A percentile compares a stretch with the other conserved stretches of the same genome.
Conservation (phyloP, 2,113 vertebrate species). For the Irena cyanogastra region DNA sequence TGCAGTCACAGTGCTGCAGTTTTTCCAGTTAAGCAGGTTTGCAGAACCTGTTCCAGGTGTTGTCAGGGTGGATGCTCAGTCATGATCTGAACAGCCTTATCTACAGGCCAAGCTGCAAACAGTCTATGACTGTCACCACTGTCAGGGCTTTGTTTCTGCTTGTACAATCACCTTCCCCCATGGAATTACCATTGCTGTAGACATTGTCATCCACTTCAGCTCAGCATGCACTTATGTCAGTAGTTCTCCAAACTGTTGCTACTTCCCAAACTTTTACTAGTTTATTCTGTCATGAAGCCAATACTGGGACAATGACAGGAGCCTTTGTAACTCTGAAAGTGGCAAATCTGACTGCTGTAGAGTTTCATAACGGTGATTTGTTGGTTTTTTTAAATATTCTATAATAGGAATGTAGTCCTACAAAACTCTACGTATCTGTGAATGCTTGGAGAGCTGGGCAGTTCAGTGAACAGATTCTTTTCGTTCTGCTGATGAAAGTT, state of each 20-base stretch:
- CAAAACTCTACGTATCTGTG: background rate
- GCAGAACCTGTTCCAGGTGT: background rate
- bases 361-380: background rate
- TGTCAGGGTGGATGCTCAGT: background rate
- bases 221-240: fast-evolving
- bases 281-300: background rate
- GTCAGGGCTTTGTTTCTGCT: background rate
- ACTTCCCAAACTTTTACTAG: background rate
- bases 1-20: background rate
- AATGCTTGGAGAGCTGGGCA: fast-evolving
- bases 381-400: background rate
- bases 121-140: background rate
- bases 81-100: background rate
- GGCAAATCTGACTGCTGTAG: background rate
- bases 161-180: background rate
- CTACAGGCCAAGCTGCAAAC: background rate
- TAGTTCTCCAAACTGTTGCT: background rate
- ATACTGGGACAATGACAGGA: background rate
- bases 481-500: background rate
- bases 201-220: background rate
- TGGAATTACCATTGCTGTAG: background rate
- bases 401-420: background rate
- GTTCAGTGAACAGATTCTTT: background rate
- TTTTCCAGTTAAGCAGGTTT: background rate
- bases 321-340: background rate